Evolutionary conservation across 2,888 invertebrate genomes (phyloP), one percentile per base, ranked within the genome.

Genomic region (Trachelus troglodyta): DNA sequence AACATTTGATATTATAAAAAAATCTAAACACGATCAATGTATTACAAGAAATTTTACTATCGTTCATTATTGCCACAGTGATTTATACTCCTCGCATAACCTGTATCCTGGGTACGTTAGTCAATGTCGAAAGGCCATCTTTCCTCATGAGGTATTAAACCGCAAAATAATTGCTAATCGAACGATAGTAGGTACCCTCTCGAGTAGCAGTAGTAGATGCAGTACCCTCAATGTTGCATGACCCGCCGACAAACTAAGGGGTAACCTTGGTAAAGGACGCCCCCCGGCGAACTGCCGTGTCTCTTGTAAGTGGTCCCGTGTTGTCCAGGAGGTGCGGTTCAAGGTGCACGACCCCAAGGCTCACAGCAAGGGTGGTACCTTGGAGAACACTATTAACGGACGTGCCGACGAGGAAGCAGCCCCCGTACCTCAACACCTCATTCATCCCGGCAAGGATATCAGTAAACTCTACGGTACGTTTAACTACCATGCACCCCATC

Each of bases 281-380:
- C 89, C 91, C 90, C 79, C 80, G 80, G 81, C 89, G 87, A 90
- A 89, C 87, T 91, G 89, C 92, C 89, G 92, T 92, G 92, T 92
- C 92, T 91, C 92, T 92, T 92, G 92, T 92, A 92, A 92, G 92
- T 92, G 92, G 92, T 92, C 90, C 90, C 91, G 90, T 91, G 90
- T 92, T 91, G 92, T 95, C 93, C 95, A 97, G 97, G 97, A 97
- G 95, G 97, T 98, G 92, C 96, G 97, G 92, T 98, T 97, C 94
- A 98, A 98, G 94, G 97, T 97, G 85, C 97, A 97, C 93, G 97
- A 98, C 93, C 97, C 97, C 76, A 97, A 97, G 93, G 97, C 96
- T 92, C 97, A 97, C 93, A 97, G 97, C 90, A 98, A 97, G 93
- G 97, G 97, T 79, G 97, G 97, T 74, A 97, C 97, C 34, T 93